phyloP scores from a whole-genome alignment of 1,140 invertebrate genomes.

The Sycophila sp. region DNA sequence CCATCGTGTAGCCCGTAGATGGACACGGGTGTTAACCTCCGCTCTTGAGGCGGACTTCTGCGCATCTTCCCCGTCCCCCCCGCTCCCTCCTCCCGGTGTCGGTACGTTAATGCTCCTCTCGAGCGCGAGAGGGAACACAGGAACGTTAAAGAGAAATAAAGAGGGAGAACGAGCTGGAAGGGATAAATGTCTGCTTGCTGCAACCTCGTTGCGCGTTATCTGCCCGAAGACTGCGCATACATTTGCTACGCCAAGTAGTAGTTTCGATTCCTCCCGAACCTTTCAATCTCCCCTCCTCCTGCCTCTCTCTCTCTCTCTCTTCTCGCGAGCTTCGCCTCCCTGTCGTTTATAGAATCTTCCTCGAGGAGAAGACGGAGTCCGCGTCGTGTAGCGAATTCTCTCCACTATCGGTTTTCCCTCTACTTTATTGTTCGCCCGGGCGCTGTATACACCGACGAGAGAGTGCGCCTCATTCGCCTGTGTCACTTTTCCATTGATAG shows the following conservation, averaged over 20 bases:
- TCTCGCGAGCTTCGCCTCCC: constrained; percentile 17
- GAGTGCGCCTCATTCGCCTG: constrained; percentile 8
- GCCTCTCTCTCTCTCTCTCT: constrained; percentile 2
- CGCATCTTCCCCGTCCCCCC: constrained; percentile 24
- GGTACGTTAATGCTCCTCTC: constrained; percentile 49
- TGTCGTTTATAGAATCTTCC: neutral
- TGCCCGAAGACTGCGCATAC: constrained; percentile 48
- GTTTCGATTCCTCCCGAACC: constrained; percentile 48
- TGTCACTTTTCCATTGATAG: constrained; percentile 3
- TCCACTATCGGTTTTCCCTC: constrained; percentile 9
- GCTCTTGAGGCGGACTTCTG: neutral
- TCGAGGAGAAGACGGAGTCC: too few relatives aligned
- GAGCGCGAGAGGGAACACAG: constrained; percentile 29
- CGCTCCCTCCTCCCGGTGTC: constrained; percentile 28
- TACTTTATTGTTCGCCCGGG: constrained; percentile 13
- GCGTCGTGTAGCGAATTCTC: neutral
- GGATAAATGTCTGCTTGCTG: constrained; percentile 10
- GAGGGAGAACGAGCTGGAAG: neutral
- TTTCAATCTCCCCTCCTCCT: constrained; percentile 11
- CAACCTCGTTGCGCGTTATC: constrained; percentile 50
- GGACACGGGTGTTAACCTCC: constrained; percentile 44
- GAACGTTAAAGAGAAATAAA: constrained; percentile 22
- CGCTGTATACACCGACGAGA: neutral
- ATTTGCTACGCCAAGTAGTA: constrained; percentile 51
- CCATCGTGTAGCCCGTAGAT: constrained; percentile 49